Conservation (phyloP, 2,888 invertebrate genomes). For the Odontocolon sp. region DNA sequence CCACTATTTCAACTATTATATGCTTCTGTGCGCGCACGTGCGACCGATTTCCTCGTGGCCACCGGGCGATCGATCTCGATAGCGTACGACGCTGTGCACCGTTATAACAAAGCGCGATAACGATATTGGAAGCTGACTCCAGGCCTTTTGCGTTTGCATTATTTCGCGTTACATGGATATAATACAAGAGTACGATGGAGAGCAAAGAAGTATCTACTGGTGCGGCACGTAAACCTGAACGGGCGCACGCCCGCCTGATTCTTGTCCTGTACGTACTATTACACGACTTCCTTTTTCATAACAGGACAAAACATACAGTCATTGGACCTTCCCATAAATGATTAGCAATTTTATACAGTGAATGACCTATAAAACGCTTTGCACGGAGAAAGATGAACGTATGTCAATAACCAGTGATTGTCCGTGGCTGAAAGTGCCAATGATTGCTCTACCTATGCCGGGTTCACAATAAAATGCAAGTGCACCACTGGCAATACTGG, state of each 20-base stretch:
- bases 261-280: conserved; percentile 33
- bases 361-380: no score
- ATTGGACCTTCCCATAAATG: no score
- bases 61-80: conserved; percentile 15
- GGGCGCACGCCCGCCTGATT: conserved; percentile 17
- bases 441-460: no score
- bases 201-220: conserved; percentile 37
- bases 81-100: conserved; percentile 17
- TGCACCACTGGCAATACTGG: conserved; percentile 22
- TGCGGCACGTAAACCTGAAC: conserved; percentile 47
- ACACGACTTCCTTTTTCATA: conserved; percentile 15
- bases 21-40: conserved; percentile 60
- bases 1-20: conserved; percentile 35
- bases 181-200: conserved; percentile 18
- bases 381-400: no score
- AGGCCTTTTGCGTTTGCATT: conserved; percentile 15
- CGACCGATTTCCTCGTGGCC: conserved; percentile 41
- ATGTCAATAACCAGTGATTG: no score
- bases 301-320: no score
- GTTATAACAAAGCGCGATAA: conserved; percentile 56
- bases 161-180: conserved; percentile 28
- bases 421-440: no score
- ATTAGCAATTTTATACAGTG: no score
- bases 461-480: conserved; percentile 12
- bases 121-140: conserved; percentile 32